phyloP scores from a whole-genome alignment of 1,140 invertebrate genomes.

The Heliconius eleuchia region DNA sequence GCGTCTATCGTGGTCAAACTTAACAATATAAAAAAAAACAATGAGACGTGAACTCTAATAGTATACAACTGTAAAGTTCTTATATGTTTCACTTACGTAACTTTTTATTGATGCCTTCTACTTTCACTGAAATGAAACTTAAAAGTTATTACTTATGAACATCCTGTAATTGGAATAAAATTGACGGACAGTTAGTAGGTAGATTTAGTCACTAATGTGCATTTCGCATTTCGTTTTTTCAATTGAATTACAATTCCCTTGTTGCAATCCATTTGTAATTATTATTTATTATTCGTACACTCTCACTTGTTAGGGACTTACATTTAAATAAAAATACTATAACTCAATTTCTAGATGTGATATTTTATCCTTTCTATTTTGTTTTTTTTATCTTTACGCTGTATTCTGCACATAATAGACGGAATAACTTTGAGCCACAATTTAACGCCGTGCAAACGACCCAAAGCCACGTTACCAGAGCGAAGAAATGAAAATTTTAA shows the following conservation, averaged over 20 bases:
- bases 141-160: constrained; percentile 57
- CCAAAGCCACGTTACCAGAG: too few relatives aligned
- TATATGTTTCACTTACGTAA: constrained; percentile 13
- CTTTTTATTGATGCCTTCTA: constrained; percentile 37
- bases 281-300: constrained; percentile 26
- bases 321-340: not conserved
- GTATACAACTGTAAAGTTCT: constrained; percentile 16
- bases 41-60: not conserved
- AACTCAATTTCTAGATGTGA: not conserved
- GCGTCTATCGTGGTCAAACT: not conserved
- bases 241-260: not conserved
- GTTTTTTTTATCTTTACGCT: not conserved
- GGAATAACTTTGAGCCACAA: too few relatives aligned
- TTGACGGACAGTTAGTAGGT: constrained; percentile 27
- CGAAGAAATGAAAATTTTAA: too few relatives aligned
- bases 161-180: constrained; percentile 68
- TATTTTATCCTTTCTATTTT: not conserved
- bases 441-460: too few relatives aligned
- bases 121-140: constrained; percentile 62
- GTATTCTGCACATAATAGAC: too few relatives aligned
- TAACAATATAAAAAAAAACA: constrained; percentile 8
- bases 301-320: constrained; percentile 14
- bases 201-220: constrained; percentile 20
- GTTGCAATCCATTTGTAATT: constrained; percentile 20
- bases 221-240: constrained; percentile 17